Evolutionary conservation across 2,888 invertebrate species (phyloP), one percentile per base, ranked within the genome.

Genomic region (Scotopteryx bipunctaria): DNA sequence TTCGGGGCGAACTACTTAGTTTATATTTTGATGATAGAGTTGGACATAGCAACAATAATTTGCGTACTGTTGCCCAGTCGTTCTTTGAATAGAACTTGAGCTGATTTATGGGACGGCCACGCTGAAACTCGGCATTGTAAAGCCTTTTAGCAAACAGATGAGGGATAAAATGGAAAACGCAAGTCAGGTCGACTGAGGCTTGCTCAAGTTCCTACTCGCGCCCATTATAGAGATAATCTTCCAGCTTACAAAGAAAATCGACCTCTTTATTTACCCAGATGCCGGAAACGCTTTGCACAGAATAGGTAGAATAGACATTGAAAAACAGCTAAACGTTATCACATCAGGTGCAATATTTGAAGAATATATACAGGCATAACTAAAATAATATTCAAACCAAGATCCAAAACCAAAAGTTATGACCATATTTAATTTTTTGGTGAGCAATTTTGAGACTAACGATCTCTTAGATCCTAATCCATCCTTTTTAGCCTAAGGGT

Each of bases 71-170:
- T 27, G 9, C 27, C 11, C 23, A 6, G 8, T 27, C 29, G 17
- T 36, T 44, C 35, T 36, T 37, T 29, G 27, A 44, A 35, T 17
- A 13, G 44, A 6, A 2, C 11, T 38, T 35, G 31, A 65, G 58
- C 64, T 70, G 72, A 71, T 76, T 75, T 71, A 73, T 69, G 64
- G 53, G 59, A 57, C 55, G 47, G 63, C 61, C 49, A 61, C 64
- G 64, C 66, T 71, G 69, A 64, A 55, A 67, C 66, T 62, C 66
- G 64, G 58, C 63, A 64, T 73, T 74, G 66, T 74, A 54, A 69
- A 64, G 60, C 67, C 66, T 74, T 76, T 76, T 70, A 74, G 66
- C 66, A 66, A 73, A 68, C 69, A 74, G 67, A 67, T 64, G 66
- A 61, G 55, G 50, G 55, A 43, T 31, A 66, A 66, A 75, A 75